phyloP scores from a whole-genome alignment of 2,888 invertebrate species.

The Hypolimnas misippus region DNA sequence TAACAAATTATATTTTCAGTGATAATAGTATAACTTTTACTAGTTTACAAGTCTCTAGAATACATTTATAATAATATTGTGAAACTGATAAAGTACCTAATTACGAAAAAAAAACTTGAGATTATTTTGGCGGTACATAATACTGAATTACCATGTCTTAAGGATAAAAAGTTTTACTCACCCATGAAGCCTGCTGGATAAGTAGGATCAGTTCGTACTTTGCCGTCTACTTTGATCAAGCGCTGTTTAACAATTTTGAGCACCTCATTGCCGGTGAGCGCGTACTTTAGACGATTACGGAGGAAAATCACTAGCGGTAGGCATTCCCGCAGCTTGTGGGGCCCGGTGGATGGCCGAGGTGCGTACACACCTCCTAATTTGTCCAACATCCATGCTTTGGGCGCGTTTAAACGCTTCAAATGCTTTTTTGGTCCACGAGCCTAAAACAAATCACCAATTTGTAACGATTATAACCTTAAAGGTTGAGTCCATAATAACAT shows the following conservation, averaged over 20 bases:
- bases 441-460: slow-evolving; percentile 76
- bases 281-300: slow-evolving; percentile 98
- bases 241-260: slow-evolving; percentile 99
- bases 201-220: slow-evolving; percentile 98
- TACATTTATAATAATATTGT: no score
- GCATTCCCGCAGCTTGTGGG: slow-evolving; percentile 98
- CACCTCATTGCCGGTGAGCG: slow-evolving; percentile 97
- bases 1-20: no score
- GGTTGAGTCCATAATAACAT: not conserved
- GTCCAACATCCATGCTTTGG: slow-evolving; percentile 99
- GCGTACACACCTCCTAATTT: slow-evolving; percentile 99
- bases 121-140: not conserved
- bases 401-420: slow-evolving; percentile 99
- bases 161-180: slow-evolving; percentile 79
- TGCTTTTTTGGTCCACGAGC: slow-evolving; percentile 99
- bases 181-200: slow-evolving; percentile 99
- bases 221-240: slow-evolving; percentile 98
- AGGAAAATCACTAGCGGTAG: slow-evolving; percentile 98
- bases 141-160: not conserved
- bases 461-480: slow-evolving; percentile 8
- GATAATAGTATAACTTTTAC: no score
- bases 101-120: no score
- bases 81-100: no score
- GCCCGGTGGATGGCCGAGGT: slow-evolving; percentile 98
- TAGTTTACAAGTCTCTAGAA: no score